Evolutionary conservation across 2,888 invertebrate genomes (phyloP), one percentile per base, ranked within the genome.

Genomic region (Temnothorax ravouxi): DNA sequence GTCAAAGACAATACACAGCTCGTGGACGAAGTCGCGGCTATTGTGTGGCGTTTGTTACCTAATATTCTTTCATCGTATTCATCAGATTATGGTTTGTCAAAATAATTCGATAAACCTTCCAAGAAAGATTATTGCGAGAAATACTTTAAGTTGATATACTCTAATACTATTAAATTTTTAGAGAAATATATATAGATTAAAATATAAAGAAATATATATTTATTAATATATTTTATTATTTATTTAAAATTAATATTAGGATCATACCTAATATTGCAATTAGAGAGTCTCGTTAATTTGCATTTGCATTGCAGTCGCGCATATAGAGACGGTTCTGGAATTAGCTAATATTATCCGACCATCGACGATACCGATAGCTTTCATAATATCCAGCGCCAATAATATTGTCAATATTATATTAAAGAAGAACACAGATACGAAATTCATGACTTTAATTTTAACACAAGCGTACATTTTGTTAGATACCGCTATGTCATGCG

Each of bases 41-140:
- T 85, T 9, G 87, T 86, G 8, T 91, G 91, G 91, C 80, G 88
- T 6, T 84, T 88, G 75, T 54, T 91, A 44, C 91, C 92, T 0
- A 77, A 80, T 25, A 75, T 91, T 18, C 67, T 91, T 1, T 69
- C 83, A 1, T 64, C 79, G 1, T 85, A 87, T 15, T 3, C 61
- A 8, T 56, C 84, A 8, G 61, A 71, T 8, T 76, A 71, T 69
- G 83, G 90, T 90, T 71, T 21, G 79, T 50, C 4, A 18, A 71
- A 54, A 41, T n/a, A 77, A 56, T 25, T 69, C 6, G 1, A 44
- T 21, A n/a, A 67, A 9, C 0, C 15, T 56, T 9, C 3, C 8
- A 61, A 47, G 11, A 47, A 62, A 75, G 47, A 47, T 64, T 2
- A 61, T 74, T 44, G 18, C 3, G 8, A 61, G 13, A 29, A 18